Conservation (phyloP, 2,888 invertebrate species). For the Athalia cordata region DNA sequence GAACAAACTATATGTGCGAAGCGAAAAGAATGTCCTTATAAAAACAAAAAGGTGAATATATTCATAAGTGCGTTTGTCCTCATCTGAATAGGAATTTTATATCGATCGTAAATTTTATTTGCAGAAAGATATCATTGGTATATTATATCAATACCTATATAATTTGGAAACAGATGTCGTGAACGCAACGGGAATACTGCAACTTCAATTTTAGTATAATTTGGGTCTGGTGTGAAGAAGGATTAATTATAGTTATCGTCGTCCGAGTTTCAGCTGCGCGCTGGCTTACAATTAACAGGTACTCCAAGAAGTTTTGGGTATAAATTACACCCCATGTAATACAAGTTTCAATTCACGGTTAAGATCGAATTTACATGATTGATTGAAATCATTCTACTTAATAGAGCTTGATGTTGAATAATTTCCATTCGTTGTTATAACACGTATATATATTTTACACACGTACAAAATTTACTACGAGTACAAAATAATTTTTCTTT, state of each 20-base stretch:
- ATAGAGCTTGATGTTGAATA: not conserved
- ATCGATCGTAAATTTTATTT: not conserved
- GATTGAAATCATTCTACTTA: not conserved
- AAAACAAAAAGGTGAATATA: too few species aligned
- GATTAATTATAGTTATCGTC: constrained; percentile 34
- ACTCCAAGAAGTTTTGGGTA: constrained; percentile 14
- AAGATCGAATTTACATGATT: not conserved
- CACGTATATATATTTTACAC: too few species aligned
- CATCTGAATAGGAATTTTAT: not conserved
- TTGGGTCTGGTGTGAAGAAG: constrained; percentile 10
- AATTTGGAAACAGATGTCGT: not conserved
- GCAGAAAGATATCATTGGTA: too few species aligned
- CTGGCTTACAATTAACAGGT: not conserved
- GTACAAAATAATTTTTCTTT: too few species aligned
- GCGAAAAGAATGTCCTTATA: too few species aligned
- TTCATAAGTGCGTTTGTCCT: too few species aligned
- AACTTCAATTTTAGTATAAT: too few species aligned
- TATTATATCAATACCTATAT: too few species aligned
- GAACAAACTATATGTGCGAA: too few species aligned
- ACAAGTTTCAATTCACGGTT: constrained; percentile 28
- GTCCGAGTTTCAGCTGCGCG: constrained; percentile 8
- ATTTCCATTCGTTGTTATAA: too few species aligned
- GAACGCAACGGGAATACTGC: not conserved
- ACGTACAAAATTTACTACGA: too few species aligned
- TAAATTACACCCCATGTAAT: constrained; percentile 21